Conservation (phyloP, 2,888 invertebrate genomes). For the Diarsia dahlii region DNA sequence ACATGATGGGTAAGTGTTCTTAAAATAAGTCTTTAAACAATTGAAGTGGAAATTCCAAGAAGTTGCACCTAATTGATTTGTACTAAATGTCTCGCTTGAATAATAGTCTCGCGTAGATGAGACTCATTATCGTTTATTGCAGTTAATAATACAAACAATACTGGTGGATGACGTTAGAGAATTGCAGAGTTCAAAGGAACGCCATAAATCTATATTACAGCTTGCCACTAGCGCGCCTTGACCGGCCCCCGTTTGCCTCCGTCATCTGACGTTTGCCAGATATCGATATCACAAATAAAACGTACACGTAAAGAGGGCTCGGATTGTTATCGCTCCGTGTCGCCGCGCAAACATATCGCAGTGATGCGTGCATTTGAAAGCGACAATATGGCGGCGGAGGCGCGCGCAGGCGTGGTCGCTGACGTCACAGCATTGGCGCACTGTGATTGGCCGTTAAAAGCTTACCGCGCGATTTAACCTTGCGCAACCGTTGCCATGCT, state of each 20-base stretch:
- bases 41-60: constrained; percentile 14
- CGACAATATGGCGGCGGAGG: constrained; percentile 86
- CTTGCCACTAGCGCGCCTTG: constrained; percentile 66
- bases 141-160: constrained; percentile 33
- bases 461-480: constrained; percentile 85
- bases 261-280: constrained; percentile 58
- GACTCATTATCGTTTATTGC: constrained; percentile 24
- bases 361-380: constrained; percentile 75
- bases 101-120: constrained; percentile 19
- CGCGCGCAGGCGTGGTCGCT: constrained; percentile 90
- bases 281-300: constrained; percentile 61
- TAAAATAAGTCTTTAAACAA: constrained; percentile 1
- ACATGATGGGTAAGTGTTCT: constrained; percentile 95
- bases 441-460: constrained; percentile 79
- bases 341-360: constrained; percentile 72
- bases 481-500: constrained; percentile 89
- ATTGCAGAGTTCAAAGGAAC: constrained; percentile 64
- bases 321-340: constrained; percentile 69
- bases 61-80: constrained; percentile 18
- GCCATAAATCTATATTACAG: constrained; percentile 62
- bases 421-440: constrained; percentile 83
- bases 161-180: constrained; percentile 40
- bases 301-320: constrained; percentile 71
- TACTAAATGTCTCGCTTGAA: constrained; percentile 17
- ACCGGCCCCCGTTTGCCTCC: constrained; percentile 71